Conservation (phyloP, 2,113 vertebrate species). For the Donacobius atricapilla region DNA sequence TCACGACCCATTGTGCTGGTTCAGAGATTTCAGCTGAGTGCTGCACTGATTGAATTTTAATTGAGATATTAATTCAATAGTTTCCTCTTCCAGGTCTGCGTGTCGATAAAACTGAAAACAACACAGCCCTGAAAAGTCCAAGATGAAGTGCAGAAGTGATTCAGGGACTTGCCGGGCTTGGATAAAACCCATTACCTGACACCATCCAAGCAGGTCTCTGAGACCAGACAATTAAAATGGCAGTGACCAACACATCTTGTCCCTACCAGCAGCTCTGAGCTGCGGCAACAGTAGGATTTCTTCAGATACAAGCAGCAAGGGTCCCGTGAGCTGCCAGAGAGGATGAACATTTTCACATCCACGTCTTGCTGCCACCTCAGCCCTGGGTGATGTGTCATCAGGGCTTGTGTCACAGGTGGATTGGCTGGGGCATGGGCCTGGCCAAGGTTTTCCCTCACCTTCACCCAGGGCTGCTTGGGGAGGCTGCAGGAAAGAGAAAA, state of each 20-base stretch:
- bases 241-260: too few species aligned
- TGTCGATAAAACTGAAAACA: background rate
- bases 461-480: background rate
- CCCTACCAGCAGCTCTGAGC: background rate
- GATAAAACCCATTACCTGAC: background rate
- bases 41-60: background rate
- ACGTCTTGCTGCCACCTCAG: background rate
- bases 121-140: background rate
- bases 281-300: background rate
- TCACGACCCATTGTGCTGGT: background rate
- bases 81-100: background rate
- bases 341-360: background rate
- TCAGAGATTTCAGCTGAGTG: background rate
- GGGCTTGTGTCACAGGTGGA: background rate
- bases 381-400: background rate
- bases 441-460: background rate
- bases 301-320: background rate
- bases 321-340: background rate
- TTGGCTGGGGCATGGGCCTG: too few species aligned
- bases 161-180: background rate
- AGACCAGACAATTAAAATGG: background rate
- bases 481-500: background rate
- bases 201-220: background rate
- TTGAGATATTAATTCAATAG: background rate
- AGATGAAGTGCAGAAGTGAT: background rate